Base-by-base conservation (phyloP, 2,888 invertebrate species). In the Athrips mouffetella region DNA sequence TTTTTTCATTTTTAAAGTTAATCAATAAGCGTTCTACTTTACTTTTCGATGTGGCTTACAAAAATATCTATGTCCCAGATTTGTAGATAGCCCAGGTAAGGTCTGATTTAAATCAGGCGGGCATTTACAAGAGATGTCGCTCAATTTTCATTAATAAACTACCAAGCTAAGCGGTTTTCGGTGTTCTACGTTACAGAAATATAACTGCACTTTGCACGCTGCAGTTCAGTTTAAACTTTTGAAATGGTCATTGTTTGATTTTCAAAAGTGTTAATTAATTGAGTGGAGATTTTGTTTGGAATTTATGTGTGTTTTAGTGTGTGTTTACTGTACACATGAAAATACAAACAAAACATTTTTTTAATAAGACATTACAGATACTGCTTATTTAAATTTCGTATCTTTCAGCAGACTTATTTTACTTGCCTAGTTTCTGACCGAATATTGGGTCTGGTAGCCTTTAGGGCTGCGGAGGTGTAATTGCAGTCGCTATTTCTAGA, bases 111-210 rank as follows among this genome's bases (percentile, higher is more conserved):
- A 80, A 84, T 73, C 70, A 70, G 72, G 66, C 67, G 49, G 53
- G 59, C 57, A 57, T 75, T 72, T 73, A 78, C 82, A 82, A 63
- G 69, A 70, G 67, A 76, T 78, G 83, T 80, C 88, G 70, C 79
- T 88, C 86, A 87, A 87, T 87, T 88, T 85, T 86, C 87, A 88
- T 87, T 88, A 88, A 79, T 80, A 78, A 71, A 71, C 76, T 74
- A 77, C 70, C 70, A 53, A 80, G 80, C 81, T 88, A 85, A 88
- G 83, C 85, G 86, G 72, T 80, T 87, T 88, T 77, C 86, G 73
- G 78, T 88, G 87, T 88, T 81, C 66, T 65, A 62, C 54, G 54
- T 57, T 67, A 68, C 73, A 54, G 69, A 80, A 83, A 85, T 85
- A 86, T 63, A 49, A 33, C 33, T 46, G 23, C 44, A 41, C 40